A percentile compares a stretch with the other conserved stretches of the same genome.
These are phyloP conservation scores for Electrophaes corylata DNA, from an alignment of 2,888 invertebrate genomes.

Conservation along the genomic window DNA sequence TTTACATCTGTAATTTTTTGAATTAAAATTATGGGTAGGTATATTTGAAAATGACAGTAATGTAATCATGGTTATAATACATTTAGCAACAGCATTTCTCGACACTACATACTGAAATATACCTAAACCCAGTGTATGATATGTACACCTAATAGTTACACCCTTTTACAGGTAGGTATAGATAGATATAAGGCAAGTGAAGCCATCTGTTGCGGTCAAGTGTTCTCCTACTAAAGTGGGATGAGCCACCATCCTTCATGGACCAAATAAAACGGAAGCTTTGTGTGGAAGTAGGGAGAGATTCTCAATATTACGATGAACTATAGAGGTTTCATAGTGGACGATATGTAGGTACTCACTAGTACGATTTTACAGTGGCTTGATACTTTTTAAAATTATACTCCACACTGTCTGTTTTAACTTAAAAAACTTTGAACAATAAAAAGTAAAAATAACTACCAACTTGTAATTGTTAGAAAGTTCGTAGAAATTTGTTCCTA, in stretches of 20 bases:
- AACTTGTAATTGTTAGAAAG: too few species aligned
- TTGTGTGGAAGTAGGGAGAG: constrained; percentile 25
- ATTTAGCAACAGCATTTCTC: too few species aligned
- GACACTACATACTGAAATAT: too few species aligned
- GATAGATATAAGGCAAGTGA: constrained; percentile 53
- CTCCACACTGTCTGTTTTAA: neutral
- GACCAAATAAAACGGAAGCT: constrained; percentile 58
- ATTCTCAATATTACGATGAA: constrained; percentile 28
- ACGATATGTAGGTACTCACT: constrained; percentile 4
- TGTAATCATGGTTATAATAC: too few species aligned
- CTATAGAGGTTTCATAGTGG: constrained; percentile 25
- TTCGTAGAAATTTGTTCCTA: too few species aligned
- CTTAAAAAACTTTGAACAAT: neutral
- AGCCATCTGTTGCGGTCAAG: constrained; percentile 78
- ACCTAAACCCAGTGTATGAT: too few species aligned
- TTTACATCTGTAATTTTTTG: too few species aligned
- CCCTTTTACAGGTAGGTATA: constrained; percentile 29
- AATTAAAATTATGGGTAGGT: too few species aligned
- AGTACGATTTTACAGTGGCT: constrained; percentile 2
- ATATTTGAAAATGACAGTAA: too few species aligned
- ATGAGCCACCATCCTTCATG: constrained; percentile 65
- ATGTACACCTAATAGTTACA: neutral
- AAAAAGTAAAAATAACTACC: too few species aligned
- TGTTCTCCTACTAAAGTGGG: constrained; percentile 61
- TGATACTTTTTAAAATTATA: constrained; percentile 8